Evolutionary conservation across 1,140 invertebrate species (phyloP), one percentile per base, ranked within the genome.

Genomic region (Eupristina koningsbergeri): DNA sequence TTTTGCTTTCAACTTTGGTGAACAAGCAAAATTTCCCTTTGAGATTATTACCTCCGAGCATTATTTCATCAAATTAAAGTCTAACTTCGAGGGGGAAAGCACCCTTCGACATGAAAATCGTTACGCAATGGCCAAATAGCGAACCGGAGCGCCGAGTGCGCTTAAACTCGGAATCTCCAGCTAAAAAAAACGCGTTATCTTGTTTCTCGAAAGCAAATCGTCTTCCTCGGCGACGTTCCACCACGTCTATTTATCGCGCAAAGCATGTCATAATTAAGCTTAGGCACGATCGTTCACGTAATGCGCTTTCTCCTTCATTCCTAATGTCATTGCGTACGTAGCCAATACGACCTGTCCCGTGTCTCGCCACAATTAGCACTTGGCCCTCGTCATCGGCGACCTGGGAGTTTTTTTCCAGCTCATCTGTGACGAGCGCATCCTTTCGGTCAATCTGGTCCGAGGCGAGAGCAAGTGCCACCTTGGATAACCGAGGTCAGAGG

Each of bases 301-400:
- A 71, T 7, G 0, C 67, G 39, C 67, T 71, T 71, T 71, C 67
- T 71, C 67, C n/a, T 71, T 22, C 36, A n/a, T 15, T 26, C 36
- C 67, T 71, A 71, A 71, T 71, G 67, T 31, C 22, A 71, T 71
- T 36, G 39, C 67, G 67, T 41, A 41, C 67, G 67, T 19, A 36
- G 22, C 36, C 17, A 36, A 36, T 34, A 22, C n/a, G n/a, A n/a
- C 36, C 11, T 1, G 19, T 15, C 67, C 19, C 15, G 61, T n/a
- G 58, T 6, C 3, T 63, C 67, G 34, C 34, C 13, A 11, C 58
- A 29, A 29, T n/a, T n/a, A n/a, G n/a, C 61, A 34, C 8, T 34
- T 11, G n/a, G 1, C 22, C 61, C 50, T 8, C 50, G 50, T 17
- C 11, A 11, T 5, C 11, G 41, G 41, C 41, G 41, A 11, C 41